Percentiles rank a stretch among this genome's conserved stretches.
Evolutionary conservation across 2,113 vertebrate genomes (phyloP).

Genomic region (Limanda limanda): DNA sequence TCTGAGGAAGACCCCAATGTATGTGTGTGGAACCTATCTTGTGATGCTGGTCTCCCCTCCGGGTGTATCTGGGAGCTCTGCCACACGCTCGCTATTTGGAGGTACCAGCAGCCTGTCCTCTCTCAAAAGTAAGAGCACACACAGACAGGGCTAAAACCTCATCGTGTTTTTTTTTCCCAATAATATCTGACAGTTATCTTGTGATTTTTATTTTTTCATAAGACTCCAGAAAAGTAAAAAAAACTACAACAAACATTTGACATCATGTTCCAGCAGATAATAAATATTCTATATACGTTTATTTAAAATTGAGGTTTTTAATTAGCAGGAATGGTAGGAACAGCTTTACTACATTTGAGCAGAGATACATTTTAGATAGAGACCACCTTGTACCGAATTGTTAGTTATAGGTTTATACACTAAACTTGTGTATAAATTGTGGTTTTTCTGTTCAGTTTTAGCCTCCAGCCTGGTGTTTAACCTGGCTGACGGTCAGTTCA

Average conservation of each 20-base stretch:
- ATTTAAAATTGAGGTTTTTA: background rate
- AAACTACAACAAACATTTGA: background rate
- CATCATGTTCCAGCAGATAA: background rate
- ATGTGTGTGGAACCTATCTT: slow-evolving; percentile 94
- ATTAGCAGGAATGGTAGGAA: background rate
- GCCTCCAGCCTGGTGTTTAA: slow-evolving; percentile 96
- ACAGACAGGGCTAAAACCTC: background rate
- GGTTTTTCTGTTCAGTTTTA: slow-evolving; percentile 83
- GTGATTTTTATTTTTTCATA: too few species aligned
- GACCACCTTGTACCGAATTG: background rate
- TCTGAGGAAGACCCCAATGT: slow-evolving; percentile 94
- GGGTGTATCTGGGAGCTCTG: slow-evolving; percentile 95
- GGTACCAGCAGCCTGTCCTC: slow-evolving; percentile 95
- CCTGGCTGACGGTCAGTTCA: slow-evolving; percentile 94
- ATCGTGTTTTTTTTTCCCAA: background rate
- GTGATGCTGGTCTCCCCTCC: slow-evolving; percentile 97
- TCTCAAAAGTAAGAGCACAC: slow-evolving; percentile 90
- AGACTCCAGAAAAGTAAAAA: background rate
- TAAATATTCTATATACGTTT: background rate
- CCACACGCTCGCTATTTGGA: slow-evolving; percentile 96
- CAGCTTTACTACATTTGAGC: background rate
- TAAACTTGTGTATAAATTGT: slow-evolving; percentile 6
- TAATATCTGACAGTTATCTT: background rate
- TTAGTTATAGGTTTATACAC: background rate
- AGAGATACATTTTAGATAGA: background rate